Percentiles rank a stretch among this genome's conserved stretches.
phyloP scores from a whole-genome alignment of 92 coral and sea anemone species.

The Palythoa caribaeorum region DNA sequence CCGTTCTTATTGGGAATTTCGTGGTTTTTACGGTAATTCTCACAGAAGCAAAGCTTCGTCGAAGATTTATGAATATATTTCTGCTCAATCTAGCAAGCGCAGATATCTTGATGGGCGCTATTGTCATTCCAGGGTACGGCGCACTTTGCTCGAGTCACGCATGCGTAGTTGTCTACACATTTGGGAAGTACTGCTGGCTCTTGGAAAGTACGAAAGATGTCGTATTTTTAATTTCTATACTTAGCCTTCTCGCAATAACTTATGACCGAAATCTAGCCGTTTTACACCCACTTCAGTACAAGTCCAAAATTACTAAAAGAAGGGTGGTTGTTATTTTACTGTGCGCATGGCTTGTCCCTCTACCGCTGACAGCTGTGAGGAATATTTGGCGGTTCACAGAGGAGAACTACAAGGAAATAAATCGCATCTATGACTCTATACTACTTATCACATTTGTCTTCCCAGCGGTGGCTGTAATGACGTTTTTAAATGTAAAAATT shows the following conservation, averaged over 20 bases:
- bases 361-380: constrained; percentile 31
- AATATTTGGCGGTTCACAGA: constrained; percentile 28
- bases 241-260: constrained; percentile 12
- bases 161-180: background rate
- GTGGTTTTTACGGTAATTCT: constrained; percentile 12
- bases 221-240: background rate
- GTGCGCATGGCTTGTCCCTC: background rate
- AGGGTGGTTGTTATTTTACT: constrained; percentile 2
- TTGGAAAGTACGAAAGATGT: constrained; percentile 7
- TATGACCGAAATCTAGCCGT: constrained; percentile 38
- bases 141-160: constrained; percentile 25
- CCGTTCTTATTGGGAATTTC: constrained; percentile 16
- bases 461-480: constrained; percentile 13
- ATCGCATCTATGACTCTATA: constrained; percentile 31
- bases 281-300: constrained; percentile 23
- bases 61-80: constrained; percentile 20
- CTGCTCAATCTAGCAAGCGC: constrained; percentile 9
- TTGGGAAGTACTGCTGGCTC: constrained; percentile 12
- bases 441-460: constrained; percentile 14
- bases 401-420: background rate
- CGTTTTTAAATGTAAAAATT: background rate
- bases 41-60: constrained; percentile 7
- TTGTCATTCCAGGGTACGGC: constrained; percentile 34
- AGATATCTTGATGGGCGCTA: constrained; percentile 28
- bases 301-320: constrained; percentile 6